These are phyloP conservation scores for Oscheius onirici DNA, from an alignment of 2,888 invertebrate genomes.

Conservation along the genomic window DNA sequence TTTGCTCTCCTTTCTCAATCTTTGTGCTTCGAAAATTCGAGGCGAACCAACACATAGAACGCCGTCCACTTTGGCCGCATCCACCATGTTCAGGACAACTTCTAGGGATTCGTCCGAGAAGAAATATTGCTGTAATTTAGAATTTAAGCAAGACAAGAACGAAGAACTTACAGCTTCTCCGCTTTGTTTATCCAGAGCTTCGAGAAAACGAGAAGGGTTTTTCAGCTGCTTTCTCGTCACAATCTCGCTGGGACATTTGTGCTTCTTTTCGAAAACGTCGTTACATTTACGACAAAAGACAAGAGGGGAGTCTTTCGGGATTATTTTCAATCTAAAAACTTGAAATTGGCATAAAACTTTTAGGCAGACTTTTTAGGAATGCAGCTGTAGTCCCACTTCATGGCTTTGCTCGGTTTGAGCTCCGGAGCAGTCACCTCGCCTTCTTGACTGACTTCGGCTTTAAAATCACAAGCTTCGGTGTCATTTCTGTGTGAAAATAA, in stretches of 20 bases:
- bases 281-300: slow-evolving; percentile 55
- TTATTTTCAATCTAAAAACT: slow-evolving; percentile 42
- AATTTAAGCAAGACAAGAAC: not conserved
- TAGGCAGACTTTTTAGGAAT: slow-evolving; percentile 47
- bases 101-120: slow-evolving; percentile 61
- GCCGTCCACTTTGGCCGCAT: slow-evolving; percentile 51
- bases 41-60: slow-evolving; percentile 64
- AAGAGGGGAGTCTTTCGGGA: slow-evolving; percentile 40
- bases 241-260: slow-evolving; percentile 48
- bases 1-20: slow-evolving; percentile 32
- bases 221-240: slow-evolving; percentile 41
- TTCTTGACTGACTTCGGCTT: slow-evolving; percentile 20
- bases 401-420: not conserved
- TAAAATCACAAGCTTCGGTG: slow-evolving; percentile 36
- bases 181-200: slow-evolving; percentile 51
- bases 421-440: slow-evolving; percentile 6
- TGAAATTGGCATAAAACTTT: not conserved
- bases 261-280: slow-evolving; percentile 51
- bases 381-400: slow-evolving; percentile 35
- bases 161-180: slow-evolving; percentile 59
- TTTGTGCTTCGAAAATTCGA: slow-evolving; percentile 40
- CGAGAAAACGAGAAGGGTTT: slow-evolving; percentile 43
- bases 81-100: slow-evolving; percentile 48
- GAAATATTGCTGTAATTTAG: slow-evolving; percentile 60
- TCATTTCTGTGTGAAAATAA: slow-evolving; percentile 22